Evolutionary conservation across 2,113 vertebrate genomes (phyloP).

Genomic region (Hyperopisus bebe): DNA sequence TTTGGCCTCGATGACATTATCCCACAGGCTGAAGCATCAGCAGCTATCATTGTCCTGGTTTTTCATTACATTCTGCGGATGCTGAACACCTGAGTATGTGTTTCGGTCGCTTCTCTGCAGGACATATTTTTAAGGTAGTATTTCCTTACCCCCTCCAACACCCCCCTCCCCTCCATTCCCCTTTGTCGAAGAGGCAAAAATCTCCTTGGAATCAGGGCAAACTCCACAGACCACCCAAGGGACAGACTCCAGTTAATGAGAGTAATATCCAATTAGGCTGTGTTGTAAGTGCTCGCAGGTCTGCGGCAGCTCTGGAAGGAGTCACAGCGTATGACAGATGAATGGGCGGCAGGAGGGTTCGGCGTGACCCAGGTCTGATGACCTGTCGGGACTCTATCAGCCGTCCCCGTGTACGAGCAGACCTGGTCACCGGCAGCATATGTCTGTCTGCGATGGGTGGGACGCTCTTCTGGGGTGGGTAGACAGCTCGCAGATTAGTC

Average conservation of each 20-base stretch:
- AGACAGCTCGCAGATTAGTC: not conserved
- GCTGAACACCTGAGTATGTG: not conserved
- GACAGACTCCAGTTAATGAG: slow-evolving; percentile 58
- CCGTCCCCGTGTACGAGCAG: slow-evolving; percentile 5
- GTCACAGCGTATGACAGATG: not conserved
- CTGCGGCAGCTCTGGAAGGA: not conserved
- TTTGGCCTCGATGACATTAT: not conserved
- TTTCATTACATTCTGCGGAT: not conserved
- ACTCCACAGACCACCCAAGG: slow-evolving; percentile 28
- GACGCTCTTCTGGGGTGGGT: not conserved
- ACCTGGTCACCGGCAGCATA: slow-evolving; percentile 25
- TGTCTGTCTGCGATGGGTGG: slow-evolving; percentile 24
- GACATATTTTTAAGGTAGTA: not conserved
- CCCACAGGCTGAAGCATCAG: not conserved
- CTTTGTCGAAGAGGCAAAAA: not conserved
- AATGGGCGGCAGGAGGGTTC: not conserved
- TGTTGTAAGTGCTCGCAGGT: slow-evolving; percentile 27
- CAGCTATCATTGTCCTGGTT: not conserved
- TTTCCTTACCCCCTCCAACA: not conserved
- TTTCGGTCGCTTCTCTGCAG: not conserved
- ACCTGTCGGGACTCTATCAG: slow-evolving; percentile 26
- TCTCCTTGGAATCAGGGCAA: slow-evolving; percentile 12
- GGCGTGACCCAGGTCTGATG: slow-evolving; percentile 8
- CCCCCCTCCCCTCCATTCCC: not conserved
- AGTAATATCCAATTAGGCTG: slow-evolving; percentile 62